Base-by-base conservation (phyloP, 2,888 invertebrate species). In the Tanaodytes sp. region DNA sequence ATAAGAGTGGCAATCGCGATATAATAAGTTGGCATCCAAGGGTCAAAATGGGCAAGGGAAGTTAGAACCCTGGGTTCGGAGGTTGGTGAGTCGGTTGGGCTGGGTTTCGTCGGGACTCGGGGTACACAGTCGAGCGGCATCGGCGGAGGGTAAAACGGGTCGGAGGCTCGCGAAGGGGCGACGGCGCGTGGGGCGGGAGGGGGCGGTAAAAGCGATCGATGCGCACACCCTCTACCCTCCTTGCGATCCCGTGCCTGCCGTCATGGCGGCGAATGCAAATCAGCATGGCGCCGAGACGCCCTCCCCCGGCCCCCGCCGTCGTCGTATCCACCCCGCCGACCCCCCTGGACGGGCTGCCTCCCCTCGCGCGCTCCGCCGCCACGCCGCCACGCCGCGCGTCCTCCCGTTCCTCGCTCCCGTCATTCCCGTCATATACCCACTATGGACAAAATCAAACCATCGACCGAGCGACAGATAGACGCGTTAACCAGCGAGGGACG, bases 241-340 rank as follows among this genome's bases (percentile, higher is more conserved):
- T 73, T 67, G 70, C 78, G 77, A 76, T 70, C 74, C 75, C 77
- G 73, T 71, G 76, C 77, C 76, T 78, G 80, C 84, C 85, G 87
- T 85, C 86, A 87, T 88, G 87, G 87, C 88, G 88, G 87, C 88
- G 88, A 87, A 88, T 88, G 88, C 88, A 88, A 88, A 88, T 88
- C 88, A 88, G 88, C 87, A 88, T 88, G 88, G 88, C 88, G 87
- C 87, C 86, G 86, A 84, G 83, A 84, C 85, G 84, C 83, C 83
- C 83, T 83, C 84, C 80, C 79, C 77, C 80, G 80, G 80, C 82
- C 80, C 79, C 77, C 76, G 73, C 77, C 76, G 73, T 69, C 73
- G n/a, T n/a, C n/a, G n/a, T n/a, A n/a, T n/a, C 83, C 83, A 83
- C 83, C 84, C 80, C 79, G 77, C 80, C 80, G 80, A 81, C 80